These are phyloP conservation scores for Pavo muticus DNA, from an alignment of 2,113 vertebrate species.

Conservation along the genomic window DNA sequence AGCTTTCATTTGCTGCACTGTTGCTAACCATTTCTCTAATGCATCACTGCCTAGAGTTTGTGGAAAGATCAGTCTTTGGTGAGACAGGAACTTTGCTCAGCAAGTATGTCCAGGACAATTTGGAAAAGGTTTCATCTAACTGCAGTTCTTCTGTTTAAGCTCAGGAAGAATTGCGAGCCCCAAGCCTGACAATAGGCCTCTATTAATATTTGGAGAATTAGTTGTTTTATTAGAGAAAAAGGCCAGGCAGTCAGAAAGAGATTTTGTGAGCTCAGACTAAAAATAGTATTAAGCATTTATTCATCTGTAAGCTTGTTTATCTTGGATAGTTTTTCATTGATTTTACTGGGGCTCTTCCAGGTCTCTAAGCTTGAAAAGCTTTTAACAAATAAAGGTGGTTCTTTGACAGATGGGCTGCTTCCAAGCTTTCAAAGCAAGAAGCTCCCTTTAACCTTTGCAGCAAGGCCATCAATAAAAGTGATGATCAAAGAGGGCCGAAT, in stretches of 20 bases:
- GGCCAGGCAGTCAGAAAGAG: slow-evolving; percentile 30
- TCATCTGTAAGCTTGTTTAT: slow-evolving; percentile 56
- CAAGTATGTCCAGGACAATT: background rate
- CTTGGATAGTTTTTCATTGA: slow-evolving; percentile 57
- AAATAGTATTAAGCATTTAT: slow-evolving; percentile 67
- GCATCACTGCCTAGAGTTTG: background rate
- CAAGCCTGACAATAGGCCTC: background rate
- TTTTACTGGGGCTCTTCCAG: slow-evolving; percentile 56
- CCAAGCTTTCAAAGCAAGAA: slow-evolving; percentile 43
- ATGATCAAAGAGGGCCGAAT: slow-evolving; percentile 26
- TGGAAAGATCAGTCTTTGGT: background rate
- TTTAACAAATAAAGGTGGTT: slow-evolving; percentile 46
- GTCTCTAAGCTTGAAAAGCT: slow-evolving; percentile 32
- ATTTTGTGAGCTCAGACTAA: slow-evolving; percentile 64
- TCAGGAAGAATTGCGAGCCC: background rate
- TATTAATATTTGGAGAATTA: slow-evolving; percentile 66
- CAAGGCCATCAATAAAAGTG: slow-evolving; percentile 20
- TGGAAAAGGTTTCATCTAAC: slow-evolving; percentile 23
- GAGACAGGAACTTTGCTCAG: background rate
- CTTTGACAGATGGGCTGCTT: slow-evolving; percentile 37
- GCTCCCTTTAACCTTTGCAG: slow-evolving; percentile 28
- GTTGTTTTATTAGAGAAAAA: slow-evolving; percentile 63
- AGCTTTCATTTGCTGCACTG: background rate
- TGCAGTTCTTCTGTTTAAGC: background rate
- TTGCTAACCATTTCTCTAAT: background rate